A percentile compares a stretch with the other conserved stretches of the same genome.
Evolutionary conservation across 1,140 invertebrate genomes (phyloP).

Genomic region (Drosophila lowei): DNA sequence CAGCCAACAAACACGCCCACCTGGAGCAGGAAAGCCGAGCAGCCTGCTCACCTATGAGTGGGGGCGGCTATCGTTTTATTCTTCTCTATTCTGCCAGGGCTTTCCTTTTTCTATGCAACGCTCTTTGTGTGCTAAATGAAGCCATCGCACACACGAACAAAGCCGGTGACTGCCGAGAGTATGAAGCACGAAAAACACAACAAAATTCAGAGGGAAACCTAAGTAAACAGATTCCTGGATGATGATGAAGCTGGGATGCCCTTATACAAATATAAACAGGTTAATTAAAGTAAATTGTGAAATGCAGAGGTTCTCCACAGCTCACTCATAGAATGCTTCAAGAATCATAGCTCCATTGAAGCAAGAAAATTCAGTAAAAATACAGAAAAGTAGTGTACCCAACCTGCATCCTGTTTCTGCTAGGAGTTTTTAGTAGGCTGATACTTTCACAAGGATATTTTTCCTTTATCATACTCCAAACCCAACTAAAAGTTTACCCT

Average conservation of each 20-base stretch:
- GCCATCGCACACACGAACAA: slow-evolving; percentile 50
- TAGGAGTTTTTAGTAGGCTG: no score
- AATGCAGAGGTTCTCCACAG: no score
- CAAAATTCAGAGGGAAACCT: not conserved
- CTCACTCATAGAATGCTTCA: no score
- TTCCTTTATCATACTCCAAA: no score
- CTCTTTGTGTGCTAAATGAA: slow-evolving; percentile 55
- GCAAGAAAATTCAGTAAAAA: no score
- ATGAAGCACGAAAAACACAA: slow-evolving; percentile 2
- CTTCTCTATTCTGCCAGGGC: not conserved
- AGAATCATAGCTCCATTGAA: no score
- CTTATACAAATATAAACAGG: not conserved
- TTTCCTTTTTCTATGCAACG: slow-evolving; percentile 10
- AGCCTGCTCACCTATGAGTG: slow-evolving; percentile 34
- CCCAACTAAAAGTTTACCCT: not conserved
- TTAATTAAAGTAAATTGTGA: not conserved
- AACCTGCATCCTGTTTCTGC: no score
- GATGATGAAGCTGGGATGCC: not conserved
- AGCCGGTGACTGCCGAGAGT: slow-evolving; percentile 11
- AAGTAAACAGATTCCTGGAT: not conserved
- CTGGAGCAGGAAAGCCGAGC: not conserved
- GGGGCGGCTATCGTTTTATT: slow-evolving; percentile 3
- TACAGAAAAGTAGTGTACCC: no score
- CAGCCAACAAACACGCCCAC: slow-evolving; percentile 10
- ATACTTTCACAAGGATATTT: no score